A percentile compares a stretch with the other conserved stretches of the same genome.
phyloP scores from a whole-genome alignment of 2,888 invertebrate genomes.

The Trissonchulus latispiculum region DNA sequence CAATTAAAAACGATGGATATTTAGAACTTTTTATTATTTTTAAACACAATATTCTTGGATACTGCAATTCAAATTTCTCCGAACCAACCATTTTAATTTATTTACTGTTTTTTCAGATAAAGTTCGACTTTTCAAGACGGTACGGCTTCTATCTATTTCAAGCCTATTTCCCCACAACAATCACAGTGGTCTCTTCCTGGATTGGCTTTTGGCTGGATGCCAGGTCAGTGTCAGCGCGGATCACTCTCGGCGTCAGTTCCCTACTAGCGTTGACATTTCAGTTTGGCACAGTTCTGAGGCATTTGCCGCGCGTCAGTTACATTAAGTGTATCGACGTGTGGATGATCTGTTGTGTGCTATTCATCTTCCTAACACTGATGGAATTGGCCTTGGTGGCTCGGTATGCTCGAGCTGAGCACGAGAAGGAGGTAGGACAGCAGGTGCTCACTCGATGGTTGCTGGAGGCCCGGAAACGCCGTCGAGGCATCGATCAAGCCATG shows the following conservation, averaged over 20 bases:
- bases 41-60: too few relatives aligned
- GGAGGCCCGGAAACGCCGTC: background rate
- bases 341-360: slow-evolving; percentile 22
- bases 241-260: slow-evolving; percentile 22
- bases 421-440: slow-evolving; percentile 13
- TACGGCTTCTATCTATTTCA: slow-evolving; percentile 23
- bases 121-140: slow-evolving; percentile 19
- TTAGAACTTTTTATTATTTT: too few relatives aligned
- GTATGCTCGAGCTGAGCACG: slow-evolving; percentile 11
- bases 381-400: slow-evolving; percentile 20
- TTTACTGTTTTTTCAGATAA: too few relatives aligned
- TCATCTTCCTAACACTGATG: slow-evolving; percentile 21
- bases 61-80: too few relatives aligned
- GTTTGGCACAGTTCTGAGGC: slow-evolving; percentile 22
- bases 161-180: slow-evolving; percentile 22
- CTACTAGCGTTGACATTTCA: slow-evolving; percentile 22
- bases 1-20: too few relatives aligned
- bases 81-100: too few relatives aligned
- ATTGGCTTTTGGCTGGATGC: slow-evolving; percentile 21
- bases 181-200: slow-evolving; percentile 24
- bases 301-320: slow-evolving; percentile 22
- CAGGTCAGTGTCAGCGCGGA: slow-evolving; percentile 19
- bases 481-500: background rate
- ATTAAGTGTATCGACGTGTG: slow-evolving; percentile 22
- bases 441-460: slow-evolving; percentile 12